Evolutionary conservation across 1,140 invertebrate species (phyloP), one percentile per base, ranked within the genome.

Genomic region (Drosophila kurseongensis): DNA sequence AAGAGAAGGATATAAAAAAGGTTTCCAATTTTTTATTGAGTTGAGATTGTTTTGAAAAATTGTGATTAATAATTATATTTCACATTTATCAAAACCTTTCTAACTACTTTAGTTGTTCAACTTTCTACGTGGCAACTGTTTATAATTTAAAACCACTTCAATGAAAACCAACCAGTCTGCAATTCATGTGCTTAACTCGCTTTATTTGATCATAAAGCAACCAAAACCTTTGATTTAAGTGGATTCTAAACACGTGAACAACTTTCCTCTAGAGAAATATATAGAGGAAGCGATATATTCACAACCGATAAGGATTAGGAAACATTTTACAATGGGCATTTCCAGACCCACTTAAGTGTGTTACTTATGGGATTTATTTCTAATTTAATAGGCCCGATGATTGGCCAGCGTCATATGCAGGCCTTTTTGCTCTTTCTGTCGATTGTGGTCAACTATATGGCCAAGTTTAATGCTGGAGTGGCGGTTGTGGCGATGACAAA

Each of bases 401-500:
- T 91, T 14, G 91, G 91, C 35, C 85, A 89, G 32, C 78, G 91
- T 0, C 91, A 91, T 66, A n/a, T 91, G 16, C 91, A 91, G 41
- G 38, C 73, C 0, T 62, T 91, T 14, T 35, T 91, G 23, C 65
- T 91, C n/a, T 91, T 91, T n/a, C 18, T 80, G 0, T 73, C 75
- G 7, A 91, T 91, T 61, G 68, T 81, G 8, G 80, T 83, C 12
- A 82, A 88, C 45, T 91, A 91, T n/a, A 80, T 83, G 50, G 76
- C 69, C 51, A 83, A 79, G 27, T 82, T 90, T 0, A 91, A 91
- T 77, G 78, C 74, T 0, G 69, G 80, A 6, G 90, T 91, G 3
- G 79, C 88, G 16, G 84, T 91, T 10, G 91, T 91, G 12, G 91
- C 91, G 16, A 91, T 91, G 91, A 91, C 91, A 13, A 82, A 90